Evolutionary conservation across 2,888 invertebrate species (phyloP), one percentile per base, ranked within the genome.

Genomic region (Odontomyia ornata): DNA sequence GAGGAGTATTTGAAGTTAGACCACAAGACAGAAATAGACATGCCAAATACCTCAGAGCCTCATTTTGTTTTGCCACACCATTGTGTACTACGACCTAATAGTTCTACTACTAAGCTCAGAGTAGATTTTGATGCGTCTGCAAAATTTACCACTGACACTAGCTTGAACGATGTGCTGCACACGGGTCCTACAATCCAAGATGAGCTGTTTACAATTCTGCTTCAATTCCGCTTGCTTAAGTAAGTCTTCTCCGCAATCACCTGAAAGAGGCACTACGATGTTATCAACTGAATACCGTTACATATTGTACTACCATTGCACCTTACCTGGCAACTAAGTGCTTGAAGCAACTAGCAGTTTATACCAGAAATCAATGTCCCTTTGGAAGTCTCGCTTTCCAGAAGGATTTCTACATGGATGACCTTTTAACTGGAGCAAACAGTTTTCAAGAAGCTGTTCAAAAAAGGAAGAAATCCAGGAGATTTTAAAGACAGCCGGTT

Each of bases 301-400:
- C 71, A 30, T 73, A 72, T 43, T 30, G 79, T 81, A 79, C 81
- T 82, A 80, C 83, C 80, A 81, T 79, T 80, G 82, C 60, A 84
- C 83, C 84, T 82, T 83, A 88, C 88, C 85, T 82, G 80, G 81
- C 82, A 83, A 82, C 82, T 82, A 82, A 82, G 80, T 82, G 80
- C 81, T 83, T 84, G 85, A 83, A 83, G 82, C 82, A 81, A 82
- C 71, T 82, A 83, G 84, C 84, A 82, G 84, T 83, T 87, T 88
- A 88, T 87, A 85, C 84, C 84, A 84, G 86, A 87, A 87, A 87
- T 87, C 86, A 84, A 87, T 87, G 85, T 85, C 87, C 87, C 87
- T 87, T 83, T 84, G 83, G 81, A 83, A 84, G 84, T 85, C 85
- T 85, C 85, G 83, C 81, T 85, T 84, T 84, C 83, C 82, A 85